Conservation (phyloP, 2,888 invertebrate species). For the Sepioteuthis lessoniana region DNA sequence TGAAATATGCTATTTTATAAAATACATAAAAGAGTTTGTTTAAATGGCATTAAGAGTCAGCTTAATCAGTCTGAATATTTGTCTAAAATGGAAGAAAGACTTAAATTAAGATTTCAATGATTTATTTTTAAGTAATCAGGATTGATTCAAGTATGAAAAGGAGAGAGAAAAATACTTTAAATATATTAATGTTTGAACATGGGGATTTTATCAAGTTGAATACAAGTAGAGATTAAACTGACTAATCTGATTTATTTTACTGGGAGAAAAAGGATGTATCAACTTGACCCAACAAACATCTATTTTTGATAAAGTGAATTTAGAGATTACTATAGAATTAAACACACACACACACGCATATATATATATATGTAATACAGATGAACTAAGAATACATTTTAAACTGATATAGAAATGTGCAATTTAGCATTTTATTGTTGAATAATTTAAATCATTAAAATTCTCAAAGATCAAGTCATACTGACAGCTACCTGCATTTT, state of each 20-base stretch:
- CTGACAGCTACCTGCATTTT: too few relatives aligned
- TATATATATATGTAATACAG: not conserved
- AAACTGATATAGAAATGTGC: not conserved
- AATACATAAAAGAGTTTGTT: not conserved
- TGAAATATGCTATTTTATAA: not conserved
- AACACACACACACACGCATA: not conserved
- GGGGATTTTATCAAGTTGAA: not conserved
- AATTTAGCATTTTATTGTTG: not conserved
- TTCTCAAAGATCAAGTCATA: too few relatives aligned
- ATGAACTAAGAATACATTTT: not conserved
- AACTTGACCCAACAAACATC: not conserved
- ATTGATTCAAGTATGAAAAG: not conserved
- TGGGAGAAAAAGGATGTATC: not conserved
- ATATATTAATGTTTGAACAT: not conserved
- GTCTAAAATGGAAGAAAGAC: not conserved
- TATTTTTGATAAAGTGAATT: not conserved
- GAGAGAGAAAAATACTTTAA: not conserved
- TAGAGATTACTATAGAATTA: not conserved
- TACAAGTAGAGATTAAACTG: not conserved
- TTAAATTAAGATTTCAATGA: constrained; percentile 19
- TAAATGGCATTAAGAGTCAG: not conserved
- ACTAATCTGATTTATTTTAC: not conserved
- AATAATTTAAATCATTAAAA: too few relatives aligned
- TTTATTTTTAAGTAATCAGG: not conserved
- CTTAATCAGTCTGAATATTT: not conserved